phyloP scores from a whole-genome alignment of 1,140 invertebrate species.

The Trachymyrmex cornetzi region DNA sequence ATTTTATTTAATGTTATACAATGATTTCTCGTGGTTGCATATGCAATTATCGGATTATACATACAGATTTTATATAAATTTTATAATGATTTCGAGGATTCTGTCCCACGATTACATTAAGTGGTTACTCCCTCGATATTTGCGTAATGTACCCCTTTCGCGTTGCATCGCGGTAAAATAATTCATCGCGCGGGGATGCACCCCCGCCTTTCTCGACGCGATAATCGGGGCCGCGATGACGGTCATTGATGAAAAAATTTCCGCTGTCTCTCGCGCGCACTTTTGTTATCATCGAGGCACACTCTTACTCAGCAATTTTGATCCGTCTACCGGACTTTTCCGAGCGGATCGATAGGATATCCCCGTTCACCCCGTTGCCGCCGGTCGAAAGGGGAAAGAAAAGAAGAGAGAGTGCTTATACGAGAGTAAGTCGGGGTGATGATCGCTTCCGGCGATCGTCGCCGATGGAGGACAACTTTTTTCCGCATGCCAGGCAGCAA shows the following conservation, averaged over 20 bases:
- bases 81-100: too few species aligned
- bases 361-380: not conserved
- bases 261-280: not conserved
- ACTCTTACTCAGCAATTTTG: slow-evolving; percentile 45
- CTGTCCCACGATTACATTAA: too few species aligned
- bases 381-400: not conserved
- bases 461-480: slow-evolving; percentile 42
- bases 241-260: slow-evolving; percentile 52
- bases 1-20: too few species aligned
- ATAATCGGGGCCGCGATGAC: slow-evolving; percentile 23
- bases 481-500: slow-evolving; percentile 56
- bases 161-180: not conserved
- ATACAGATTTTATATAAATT: too few species aligned
- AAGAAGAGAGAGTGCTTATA: not conserved
- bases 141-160: slow-evolving; percentile 22
- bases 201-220: not conserved
- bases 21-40: too few species aligned
- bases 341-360: slow-evolving; percentile 35
- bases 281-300: slow-evolving; percentile 22
- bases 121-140: too few species aligned
- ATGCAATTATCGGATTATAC: too few species aligned
- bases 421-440: slow-evolving; percentile 30
- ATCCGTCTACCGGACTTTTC: slow-evolving; percentile 20
- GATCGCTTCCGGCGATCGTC: slow-evolving; percentile 56
- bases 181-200: slow-evolving; percentile 10